These are phyloP conservation scores for Oligia latruncula DNA, from an alignment of 2,888 invertebrate genomes.

Conservation along the genomic window DNA sequence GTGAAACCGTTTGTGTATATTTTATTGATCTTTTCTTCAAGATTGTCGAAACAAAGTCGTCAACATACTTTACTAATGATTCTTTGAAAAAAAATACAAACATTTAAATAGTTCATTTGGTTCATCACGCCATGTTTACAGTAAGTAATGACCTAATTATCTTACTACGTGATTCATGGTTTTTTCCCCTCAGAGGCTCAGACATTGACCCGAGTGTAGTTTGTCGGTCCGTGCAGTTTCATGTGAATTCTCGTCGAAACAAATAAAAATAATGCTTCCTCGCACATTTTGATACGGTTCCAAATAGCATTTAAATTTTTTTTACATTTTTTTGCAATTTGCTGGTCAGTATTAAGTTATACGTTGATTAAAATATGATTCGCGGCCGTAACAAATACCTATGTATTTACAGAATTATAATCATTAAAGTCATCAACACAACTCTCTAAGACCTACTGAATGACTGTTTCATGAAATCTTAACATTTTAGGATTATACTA, in stretches of 20 bases:
- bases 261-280: conserved; percentile 5
- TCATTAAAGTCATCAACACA: too few relatives aligned
- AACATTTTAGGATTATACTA: too few relatives aligned
- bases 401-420: too few relatives aligned
- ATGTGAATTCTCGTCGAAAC: not conserved
- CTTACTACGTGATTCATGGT: not conserved
- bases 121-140: not conserved
- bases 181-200: not conserved
- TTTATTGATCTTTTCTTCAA: too few relatives aligned
- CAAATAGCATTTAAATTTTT: not conserved
- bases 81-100: not conserved
- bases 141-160: not conserved
- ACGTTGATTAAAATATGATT: too few relatives aligned
- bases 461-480: too few relatives aligned
- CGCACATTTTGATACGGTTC: conserved; percentile 20
- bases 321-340: too few relatives aligned
- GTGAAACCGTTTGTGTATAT: too few relatives aligned
- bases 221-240: not conserved
- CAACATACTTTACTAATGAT: not conserved
- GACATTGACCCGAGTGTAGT: not conserved
- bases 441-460: too few relatives aligned
- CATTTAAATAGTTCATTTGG: not conserved
- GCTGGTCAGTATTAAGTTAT: too few relatives aligned
- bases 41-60: not conserved
- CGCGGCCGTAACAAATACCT: too few relatives aligned